Conservation (phyloP, 1,140 invertebrate species). For the Ceratoteleas bidentatus region DNA sequence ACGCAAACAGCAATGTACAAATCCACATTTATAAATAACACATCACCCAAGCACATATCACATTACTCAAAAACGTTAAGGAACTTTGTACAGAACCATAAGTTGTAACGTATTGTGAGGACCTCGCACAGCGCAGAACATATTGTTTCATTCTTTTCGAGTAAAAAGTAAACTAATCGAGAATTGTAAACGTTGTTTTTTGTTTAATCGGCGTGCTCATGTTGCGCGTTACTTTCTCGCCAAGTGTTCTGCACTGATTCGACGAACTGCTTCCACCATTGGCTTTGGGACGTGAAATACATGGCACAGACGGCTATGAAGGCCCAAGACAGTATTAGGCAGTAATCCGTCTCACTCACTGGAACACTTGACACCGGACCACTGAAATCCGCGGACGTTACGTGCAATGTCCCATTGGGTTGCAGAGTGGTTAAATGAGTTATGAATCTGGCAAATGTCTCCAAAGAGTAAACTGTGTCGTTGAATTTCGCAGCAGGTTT, state of each 20-base stretch:
- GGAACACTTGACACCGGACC: slow-evolving; percentile 89
- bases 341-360: slow-evolving; percentile 89
- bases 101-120: slow-evolving; percentile 8
- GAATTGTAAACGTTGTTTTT: background rate
- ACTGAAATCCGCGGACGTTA: slow-evolving; percentile 89
- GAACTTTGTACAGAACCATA: slow-evolving; percentile 47
- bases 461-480: slow-evolving; percentile 89
- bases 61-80: slow-evolving; percentile 11
- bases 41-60: slow-evolving; percentile 1
- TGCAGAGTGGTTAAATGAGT: slow-evolving; percentile 88
- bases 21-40: slow-evolving; percentile 25
- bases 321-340: slow-evolving; percentile 91
- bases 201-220: slow-evolving; percentile 84
- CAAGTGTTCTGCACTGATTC: slow-evolving; percentile 93
- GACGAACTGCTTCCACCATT: slow-evolving; percentile 89
- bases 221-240: slow-evolving; percentile 94
- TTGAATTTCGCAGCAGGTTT: slow-evolving; percentile 93
- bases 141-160: background rate
- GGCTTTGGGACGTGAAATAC: slow-evolving; percentile 90
- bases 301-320: slow-evolving; percentile 90
- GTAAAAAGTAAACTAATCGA: background rate
- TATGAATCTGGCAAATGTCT: slow-evolving; percentile 91
- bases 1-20: slow-evolving; percentile 22
- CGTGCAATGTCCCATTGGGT: slow-evolving; percentile 84
- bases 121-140: background rate